Evolutionary conservation across 2,797 vertebrate species (phyloP).

Genomic region (Buceros bicornis): DNA sequence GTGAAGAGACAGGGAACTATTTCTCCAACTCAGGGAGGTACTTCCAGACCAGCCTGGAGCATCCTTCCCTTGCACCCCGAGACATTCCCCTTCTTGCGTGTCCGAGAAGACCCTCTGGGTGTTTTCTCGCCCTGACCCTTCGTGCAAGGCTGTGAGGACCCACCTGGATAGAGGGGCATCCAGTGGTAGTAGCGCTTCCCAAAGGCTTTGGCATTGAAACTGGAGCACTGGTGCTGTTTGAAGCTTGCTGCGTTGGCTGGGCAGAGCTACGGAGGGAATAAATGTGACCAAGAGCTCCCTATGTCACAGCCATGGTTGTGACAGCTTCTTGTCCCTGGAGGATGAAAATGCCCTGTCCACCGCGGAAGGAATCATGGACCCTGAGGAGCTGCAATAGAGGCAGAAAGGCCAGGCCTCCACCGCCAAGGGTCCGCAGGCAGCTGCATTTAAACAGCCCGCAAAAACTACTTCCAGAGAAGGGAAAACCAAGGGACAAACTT

Average conservation of each 20-base stretch:
- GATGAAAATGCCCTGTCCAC: neutral
- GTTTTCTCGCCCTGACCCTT: neutral
- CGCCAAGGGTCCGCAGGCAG: neutral
- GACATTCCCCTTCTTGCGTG: neutral
- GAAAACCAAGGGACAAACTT: neutral
- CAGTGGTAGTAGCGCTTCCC: slow-evolving; percentile 87
- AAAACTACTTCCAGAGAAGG: neutral
- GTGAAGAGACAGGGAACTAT: slow-evolving; percentile 8
- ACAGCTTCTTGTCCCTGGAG: neutral
- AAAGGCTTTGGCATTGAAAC: slow-evolving; percentile 90
- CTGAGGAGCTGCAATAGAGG: neutral
- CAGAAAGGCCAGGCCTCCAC: neutral
- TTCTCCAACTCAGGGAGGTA: slow-evolving; percentile 5
- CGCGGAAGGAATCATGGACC: neutral
- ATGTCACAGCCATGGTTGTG: neutral
- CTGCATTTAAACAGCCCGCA: neutral
- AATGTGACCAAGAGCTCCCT: slow-evolving; percentile 4
- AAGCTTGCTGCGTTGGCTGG: slow-evolving; percentile 87
- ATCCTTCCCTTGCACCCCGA: neutral
- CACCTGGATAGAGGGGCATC: slow-evolving; percentile 91
- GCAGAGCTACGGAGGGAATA: slow-evolving; percentile 81
- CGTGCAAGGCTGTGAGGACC: slow-evolving; percentile 6
- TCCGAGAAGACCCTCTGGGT: neutral
- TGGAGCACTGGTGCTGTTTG: slow-evolving; percentile 91
- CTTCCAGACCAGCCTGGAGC: neutral